Evolutionary conservation across 2,888 invertebrate species (phyloP).

Genomic region (Dolomedes plantarius): DNA sequence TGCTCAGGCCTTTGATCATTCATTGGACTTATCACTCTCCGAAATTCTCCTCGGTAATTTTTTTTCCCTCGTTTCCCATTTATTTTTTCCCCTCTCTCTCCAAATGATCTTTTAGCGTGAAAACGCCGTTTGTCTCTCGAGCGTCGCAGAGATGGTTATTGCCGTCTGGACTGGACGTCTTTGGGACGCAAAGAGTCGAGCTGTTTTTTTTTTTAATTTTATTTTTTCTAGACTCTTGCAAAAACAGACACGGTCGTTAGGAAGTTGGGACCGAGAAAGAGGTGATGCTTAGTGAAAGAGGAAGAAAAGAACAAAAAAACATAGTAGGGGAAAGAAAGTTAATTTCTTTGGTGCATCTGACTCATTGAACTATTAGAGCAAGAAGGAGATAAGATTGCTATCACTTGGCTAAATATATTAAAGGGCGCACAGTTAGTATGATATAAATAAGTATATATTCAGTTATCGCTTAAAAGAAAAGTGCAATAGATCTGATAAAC

Average conservation of each 20-base stretch:
- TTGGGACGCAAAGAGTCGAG: neutral
- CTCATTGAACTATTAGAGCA: too few relatives aligned
- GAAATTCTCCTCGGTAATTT: neutral
- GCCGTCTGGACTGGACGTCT: neutral
- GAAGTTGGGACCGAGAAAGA: neutral
- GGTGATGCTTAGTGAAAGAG: neutral
- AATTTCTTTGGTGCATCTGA: too few relatives aligned
- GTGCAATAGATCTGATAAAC: too few relatives aligned
- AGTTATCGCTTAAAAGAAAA: too few relatives aligned
- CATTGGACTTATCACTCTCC: slow-evolving; percentile 32
- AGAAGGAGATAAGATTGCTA: too few relatives aligned
- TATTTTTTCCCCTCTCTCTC: slow-evolving; percentile 4
- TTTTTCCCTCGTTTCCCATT: neutral
- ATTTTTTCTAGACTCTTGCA: neutral
- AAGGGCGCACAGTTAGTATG: too few relatives aligned
- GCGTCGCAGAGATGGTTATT: neutral
- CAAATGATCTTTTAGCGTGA: slow-evolving; percentile 11
- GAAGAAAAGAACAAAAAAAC: too few relatives aligned
- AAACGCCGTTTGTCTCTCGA: neutral
- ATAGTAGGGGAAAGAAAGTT: too few relatives aligned
- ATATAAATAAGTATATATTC: too few relatives aligned
- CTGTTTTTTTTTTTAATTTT: neutral
- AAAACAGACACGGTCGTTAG: slow-evolving; percentile 1
- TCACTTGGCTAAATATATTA: too few relatives aligned
- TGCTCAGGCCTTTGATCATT: neutral